These are phyloP conservation scores for Helicoverpa armigera DNA, from an alignment of 1,140 invertebrate genomes.

Conservation along the genomic window DNA sequence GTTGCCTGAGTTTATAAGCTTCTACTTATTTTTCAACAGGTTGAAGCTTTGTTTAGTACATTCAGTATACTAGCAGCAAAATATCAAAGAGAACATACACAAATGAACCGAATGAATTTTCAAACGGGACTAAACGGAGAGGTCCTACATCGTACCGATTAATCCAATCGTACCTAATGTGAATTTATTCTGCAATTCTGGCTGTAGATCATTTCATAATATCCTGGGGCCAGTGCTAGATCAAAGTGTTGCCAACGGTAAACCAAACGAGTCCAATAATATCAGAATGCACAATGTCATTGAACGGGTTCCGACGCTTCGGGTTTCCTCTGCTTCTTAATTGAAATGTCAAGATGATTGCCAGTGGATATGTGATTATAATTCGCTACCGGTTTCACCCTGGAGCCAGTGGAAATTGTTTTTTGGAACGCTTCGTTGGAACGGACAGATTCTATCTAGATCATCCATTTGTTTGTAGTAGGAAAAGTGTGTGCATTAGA, in stretches of 20 bases:
- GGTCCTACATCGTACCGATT: neutral
- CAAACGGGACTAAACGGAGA: neutral
- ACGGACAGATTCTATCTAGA: conserved; percentile 31
- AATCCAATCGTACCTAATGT: neutral
- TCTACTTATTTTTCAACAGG: neutral
- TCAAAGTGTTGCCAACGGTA: conserved; percentile 46
- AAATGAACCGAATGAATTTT: neutral
- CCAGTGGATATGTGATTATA: conserved; percentile 55
- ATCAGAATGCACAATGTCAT: conserved; percentile 49
- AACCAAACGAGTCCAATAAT: conserved; percentile 45
- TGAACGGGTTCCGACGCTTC: conserved; percentile 34
- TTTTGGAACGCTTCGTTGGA: conserved; percentile 5
- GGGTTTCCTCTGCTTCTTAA: conserved; percentile 44
- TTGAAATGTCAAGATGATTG: conserved; percentile 55
- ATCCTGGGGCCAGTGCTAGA: conserved; percentile 31
- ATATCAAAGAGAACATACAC: neutral
- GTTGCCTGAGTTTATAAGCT: neutral
- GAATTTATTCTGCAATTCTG: conserved; percentile 15
- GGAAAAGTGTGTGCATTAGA: no score
- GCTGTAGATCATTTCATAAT: conserved; percentile 29
- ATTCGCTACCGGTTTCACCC: conserved; percentile 53
- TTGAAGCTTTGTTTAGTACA: neutral
- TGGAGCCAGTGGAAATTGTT: conserved; percentile 23
- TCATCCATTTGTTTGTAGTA: neutral
- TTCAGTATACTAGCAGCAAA: neutral